Evolutionary conservation across 1,140 invertebrate genomes (phyloP).

Genomic region (Diorhabda elongata): DNA sequence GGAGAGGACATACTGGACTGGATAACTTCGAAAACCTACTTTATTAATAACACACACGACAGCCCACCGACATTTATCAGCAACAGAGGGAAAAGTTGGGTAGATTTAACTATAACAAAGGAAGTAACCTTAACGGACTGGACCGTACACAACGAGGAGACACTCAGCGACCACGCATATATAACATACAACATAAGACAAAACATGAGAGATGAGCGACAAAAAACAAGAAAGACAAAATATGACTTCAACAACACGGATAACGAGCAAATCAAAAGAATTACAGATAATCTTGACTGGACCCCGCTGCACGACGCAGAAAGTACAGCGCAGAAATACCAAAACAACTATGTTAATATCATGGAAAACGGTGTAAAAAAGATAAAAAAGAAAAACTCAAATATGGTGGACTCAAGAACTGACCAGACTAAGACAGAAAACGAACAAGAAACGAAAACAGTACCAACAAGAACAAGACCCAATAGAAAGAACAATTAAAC

Average conservation of each 20-base stretch:
- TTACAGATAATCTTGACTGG: not conserved
- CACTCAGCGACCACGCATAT: conserved; percentile 12
- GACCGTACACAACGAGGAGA: not conserved
- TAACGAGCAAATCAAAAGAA: not conserved
- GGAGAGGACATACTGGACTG: no score
- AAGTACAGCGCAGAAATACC: no score
- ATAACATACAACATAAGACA: conserved; percentile 1
- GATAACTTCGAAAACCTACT: not conserved
- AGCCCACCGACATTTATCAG: not conserved
- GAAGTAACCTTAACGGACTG: not conserved
- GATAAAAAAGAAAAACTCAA: not conserved
- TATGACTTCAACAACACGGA: not conserved
- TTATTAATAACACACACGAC: not conserved
- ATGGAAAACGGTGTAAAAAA: not conserved
- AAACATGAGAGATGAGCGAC: not conserved
- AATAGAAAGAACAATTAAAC: not conserved
- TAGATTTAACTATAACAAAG: not conserved
- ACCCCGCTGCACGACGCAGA: not conserved
- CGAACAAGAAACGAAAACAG: not conserved
- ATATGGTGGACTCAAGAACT: not conserved
- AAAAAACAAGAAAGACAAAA: not conserved
- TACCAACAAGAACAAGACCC: not conserved
- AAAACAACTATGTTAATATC: not conserved
- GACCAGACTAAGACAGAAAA: not conserved
- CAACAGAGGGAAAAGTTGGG: not conserved